Evolutionary conservation across 2,113 vertebrate genomes (phyloP), one percentile per base, ranked within the genome.

Genomic region (Motacilla alba): DNA sequence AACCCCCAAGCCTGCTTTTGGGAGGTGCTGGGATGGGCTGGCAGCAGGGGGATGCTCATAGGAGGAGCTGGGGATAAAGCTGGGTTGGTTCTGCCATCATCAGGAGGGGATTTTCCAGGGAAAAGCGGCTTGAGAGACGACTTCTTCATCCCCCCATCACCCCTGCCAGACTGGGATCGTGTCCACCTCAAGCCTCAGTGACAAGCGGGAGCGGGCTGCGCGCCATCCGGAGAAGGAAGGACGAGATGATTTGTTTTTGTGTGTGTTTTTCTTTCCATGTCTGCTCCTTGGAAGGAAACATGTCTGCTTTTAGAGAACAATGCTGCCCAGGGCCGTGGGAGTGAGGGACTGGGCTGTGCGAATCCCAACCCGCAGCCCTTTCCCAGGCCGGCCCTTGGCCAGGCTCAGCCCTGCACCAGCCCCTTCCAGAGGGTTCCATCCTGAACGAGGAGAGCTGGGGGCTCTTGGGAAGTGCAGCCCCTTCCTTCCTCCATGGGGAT

Each of bases 221-320:
- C 20, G 81, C 94, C 96, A 94, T 91, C 81, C 83, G 19, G 89
- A 55, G 91, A 91, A 69, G 94, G 95, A 96, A 95, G 94, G 95
- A 95, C 63, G 13, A 95, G 94, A 97, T 59, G 91, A 93, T 96
- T 96, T 96, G 96, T 35, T 96, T 96, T 83, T 50, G 85, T 92
- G 92, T 83, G 96, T 95, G 93, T 95, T 97, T 96, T 95, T 95
- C 94, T 96, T 95, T 97, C 95, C 95, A 91, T 94, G 93, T 63
- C 94, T 96, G 94, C 87, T 95, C 62, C 95, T 94, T 96, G 96
- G 95, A 95, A 96, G 96, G 96, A 96, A 96, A 96, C 90, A 96
- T 90, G 94, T 93, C 96, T 96, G 90, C 91, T 83, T 89, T 87
- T 62, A 69, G 91, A 95, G 94, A 96, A 93, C 95, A 96, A 96